Evolutionary conservation across 2,113 vertebrate species (phyloP).

Genomic region (Charadrius vociferus): DNA sequence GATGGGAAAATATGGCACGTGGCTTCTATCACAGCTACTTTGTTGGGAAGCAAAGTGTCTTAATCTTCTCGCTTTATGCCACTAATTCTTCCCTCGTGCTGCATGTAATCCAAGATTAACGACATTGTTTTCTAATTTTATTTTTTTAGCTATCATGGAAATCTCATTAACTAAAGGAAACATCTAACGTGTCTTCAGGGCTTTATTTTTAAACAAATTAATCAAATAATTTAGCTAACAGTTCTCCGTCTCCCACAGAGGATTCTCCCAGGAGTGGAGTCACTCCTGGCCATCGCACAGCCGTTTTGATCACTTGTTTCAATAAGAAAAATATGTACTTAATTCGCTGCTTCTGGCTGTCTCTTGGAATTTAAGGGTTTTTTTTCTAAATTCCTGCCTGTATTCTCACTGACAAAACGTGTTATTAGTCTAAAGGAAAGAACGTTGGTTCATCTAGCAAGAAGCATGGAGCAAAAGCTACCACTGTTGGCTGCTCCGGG

Average conservation of each 20-base stretch:
- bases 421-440: background rate
- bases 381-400: background rate
- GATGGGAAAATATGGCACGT: fast-evolving
- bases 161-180: conserved; percentile 60
- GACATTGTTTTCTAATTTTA: conserved; percentile 40
- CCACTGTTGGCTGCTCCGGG: no score
- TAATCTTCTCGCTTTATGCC: conserved; percentile 19
- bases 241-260: background rate
- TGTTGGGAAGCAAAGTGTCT: background rate
- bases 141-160: conserved; percentile 43
- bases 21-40: background rate
- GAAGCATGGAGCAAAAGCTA: no score
- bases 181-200: background rate
- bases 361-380: background rate
- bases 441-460: background rate
- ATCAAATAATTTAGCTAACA: background rate
- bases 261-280: background rate
- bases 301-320: background rate
- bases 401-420: background rate
- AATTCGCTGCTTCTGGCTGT: background rate
- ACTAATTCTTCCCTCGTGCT: conserved; percentile 30
- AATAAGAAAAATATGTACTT: background rate
- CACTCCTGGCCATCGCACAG: background rate
- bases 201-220: background rate
- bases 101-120: conserved; percentile 57